Conservation (phyloP, 2,113 vertebrate species). For the Anthoscopus minutus region DNA sequence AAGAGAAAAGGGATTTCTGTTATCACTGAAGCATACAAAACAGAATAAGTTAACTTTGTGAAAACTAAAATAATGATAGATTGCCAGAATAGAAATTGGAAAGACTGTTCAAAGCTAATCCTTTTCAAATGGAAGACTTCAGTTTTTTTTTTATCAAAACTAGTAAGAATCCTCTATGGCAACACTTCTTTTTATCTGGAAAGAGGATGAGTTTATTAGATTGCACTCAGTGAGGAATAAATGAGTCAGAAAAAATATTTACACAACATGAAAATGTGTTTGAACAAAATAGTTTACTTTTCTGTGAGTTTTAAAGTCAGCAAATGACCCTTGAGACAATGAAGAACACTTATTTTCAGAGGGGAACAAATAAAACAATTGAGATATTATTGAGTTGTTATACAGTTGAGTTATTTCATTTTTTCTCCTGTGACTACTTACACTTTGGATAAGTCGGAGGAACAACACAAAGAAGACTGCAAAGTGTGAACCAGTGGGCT, state of each 20-base stretch:
- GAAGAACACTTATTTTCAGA: neutral
- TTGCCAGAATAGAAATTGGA: neutral
- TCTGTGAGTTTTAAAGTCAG: neutral
- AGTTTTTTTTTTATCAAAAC: neutral
- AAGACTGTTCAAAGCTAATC: neutral
- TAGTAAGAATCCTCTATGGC: neutral
- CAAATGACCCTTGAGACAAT: neutral
- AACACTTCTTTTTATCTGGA: neutral
- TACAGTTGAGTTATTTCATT: neutral
- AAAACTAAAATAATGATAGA: neutral
- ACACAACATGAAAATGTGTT: neutral
- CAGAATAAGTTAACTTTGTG: neutral
- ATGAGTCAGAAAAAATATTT: neutral
- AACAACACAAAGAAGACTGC: neutral
- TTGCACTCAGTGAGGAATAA: neutral
- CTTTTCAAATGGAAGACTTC: neutral
- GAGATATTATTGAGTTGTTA: too few species aligned
- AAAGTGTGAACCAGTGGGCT: neutral
- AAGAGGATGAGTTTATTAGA: neutral
- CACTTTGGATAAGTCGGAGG: neutral
- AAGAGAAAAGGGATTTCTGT: neutral
- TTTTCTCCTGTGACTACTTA: neutral
- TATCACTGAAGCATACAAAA: neutral
- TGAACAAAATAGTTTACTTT: neutral
- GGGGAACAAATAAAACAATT: neutral